Percentiles rank a stretch among this genome's conserved stretches.
These are phyloP conservation scores for Polymixis lichenea DNA, from an alignment of 2,888 invertebrate genomes.

Conservation along the genomic window DNA sequence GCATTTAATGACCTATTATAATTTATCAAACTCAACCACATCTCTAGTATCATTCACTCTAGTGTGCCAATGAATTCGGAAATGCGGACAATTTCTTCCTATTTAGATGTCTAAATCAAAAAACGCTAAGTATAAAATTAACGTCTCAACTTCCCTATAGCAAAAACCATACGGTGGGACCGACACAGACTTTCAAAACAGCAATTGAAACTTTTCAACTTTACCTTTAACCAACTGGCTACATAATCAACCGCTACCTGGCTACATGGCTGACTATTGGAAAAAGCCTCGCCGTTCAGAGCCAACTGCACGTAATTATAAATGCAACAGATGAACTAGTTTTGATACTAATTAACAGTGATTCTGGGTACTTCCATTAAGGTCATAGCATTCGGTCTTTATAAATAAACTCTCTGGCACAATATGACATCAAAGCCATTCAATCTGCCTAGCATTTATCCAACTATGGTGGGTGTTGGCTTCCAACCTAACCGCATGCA, in stretches of 20 bases:
- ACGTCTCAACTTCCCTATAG: not conserved
- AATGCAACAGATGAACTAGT: slow-evolving; percentile 70
- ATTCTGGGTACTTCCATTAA: slow-evolving; percentile 57
- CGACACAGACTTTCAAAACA: no score
- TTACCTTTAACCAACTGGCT: slow-evolving; percentile 3
- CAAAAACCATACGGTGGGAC: no score
- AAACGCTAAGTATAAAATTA: not conserved
- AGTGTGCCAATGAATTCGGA: no score
- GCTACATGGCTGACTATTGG: slow-evolving; percentile 10
- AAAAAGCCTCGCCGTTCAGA: slow-evolving; percentile 34
- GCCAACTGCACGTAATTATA: slow-evolving; percentile 61
- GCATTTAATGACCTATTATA: no score
- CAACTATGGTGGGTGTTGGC: no score
- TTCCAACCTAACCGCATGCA: no score
- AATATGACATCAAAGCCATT: not conserved
- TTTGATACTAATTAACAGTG: slow-evolving; percentile 71
- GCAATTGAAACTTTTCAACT: slow-evolving; percentile 10
- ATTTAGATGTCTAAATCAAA: no score
- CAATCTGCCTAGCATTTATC: no score
- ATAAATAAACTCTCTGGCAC: not conserved
- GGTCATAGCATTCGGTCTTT: slow-evolving; percentile 17
- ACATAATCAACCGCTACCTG: slow-evolving; percentile 2
- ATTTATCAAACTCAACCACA: no score
- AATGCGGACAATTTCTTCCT: no score
- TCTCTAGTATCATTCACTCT: no score